These are phyloP conservation scores for Magallana angulata DNA, from an alignment of 1,140 invertebrate species.

Conservation along the genomic window DNA sequence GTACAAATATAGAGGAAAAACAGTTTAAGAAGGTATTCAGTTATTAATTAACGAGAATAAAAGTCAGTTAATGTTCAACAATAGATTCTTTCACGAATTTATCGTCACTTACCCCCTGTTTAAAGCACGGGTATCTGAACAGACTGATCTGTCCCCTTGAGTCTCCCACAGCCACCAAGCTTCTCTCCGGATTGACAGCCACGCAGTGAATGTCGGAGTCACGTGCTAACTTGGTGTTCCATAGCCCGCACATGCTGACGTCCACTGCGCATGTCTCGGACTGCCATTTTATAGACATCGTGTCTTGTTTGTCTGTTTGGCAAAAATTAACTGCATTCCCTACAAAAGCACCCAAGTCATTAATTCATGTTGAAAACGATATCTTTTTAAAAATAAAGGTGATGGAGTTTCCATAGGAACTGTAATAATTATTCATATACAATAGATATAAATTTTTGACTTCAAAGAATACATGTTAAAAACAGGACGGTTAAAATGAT, in stretches of 20 bases:
- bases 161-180: slow-evolving; percentile 65
- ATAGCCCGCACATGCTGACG: slow-evolving; percentile 43
- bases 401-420: too few relatives aligned
- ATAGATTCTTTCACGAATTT: too few relatives aligned
- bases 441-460: too few relatives aligned
- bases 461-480: too few relatives aligned
- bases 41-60: too few relatives aligned
- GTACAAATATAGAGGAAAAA: too few relatives aligned
- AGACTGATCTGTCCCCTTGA: slow-evolving; percentile 64
- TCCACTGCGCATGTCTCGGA: slow-evolving; percentile 55
- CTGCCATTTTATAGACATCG: slow-evolving; percentile 45
- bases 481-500: too few relatives aligned
- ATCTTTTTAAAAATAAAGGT: too few relatives aligned
- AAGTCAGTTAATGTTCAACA: too few relatives aligned
- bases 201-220: slow-evolving; percentile 49
- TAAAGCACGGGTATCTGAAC: slow-evolving; percentile 63
- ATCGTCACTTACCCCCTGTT: slow-evolving; percentile 57
- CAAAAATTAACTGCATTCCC: slow-evolving; percentile 40
- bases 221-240: slow-evolving; percentile 35
- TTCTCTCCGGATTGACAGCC: slow-evolving; percentile 48
- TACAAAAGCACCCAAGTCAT: neutral
- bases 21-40: too few relatives aligned
- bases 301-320: slow-evolving; percentile 9
- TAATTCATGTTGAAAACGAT: too few relatives aligned
- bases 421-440: too few relatives aligned